Conservation (phyloP, 2,797 vertebrate species). For the Crypturellus tataupa region DNA sequence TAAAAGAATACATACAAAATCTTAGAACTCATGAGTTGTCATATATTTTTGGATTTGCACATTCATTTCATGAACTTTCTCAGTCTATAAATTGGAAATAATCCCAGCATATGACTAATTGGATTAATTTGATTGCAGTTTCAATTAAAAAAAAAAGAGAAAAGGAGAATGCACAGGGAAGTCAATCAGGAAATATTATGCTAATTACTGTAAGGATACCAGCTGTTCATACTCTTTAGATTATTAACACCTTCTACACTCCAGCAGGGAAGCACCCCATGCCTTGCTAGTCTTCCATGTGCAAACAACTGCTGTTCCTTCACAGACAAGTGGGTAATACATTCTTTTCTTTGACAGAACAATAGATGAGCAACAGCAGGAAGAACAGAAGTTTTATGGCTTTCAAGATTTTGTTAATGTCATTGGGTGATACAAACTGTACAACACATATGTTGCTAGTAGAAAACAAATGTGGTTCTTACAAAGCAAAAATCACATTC, state of each 20-base stretch:
- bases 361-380: constrained; percentile 19
- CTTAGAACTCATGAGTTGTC: background rate
- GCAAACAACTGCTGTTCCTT: constrained; percentile 45
- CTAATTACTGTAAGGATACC: constrained; percentile 50
- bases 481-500: constrained; percentile 4
- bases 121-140: background rate
- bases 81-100: constrained; percentile 37
- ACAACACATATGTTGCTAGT: constrained; percentile 21
- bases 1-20: background rate
- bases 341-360: constrained; percentile 39
- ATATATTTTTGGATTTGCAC: constrained; percentile 14
- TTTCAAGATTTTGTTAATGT: constrained; percentile 49
- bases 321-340: background rate
- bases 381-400: constrained; percentile 54
- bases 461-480: constrained; percentile 24
- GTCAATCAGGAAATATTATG: constrained; percentile 56
- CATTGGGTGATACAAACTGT: background rate
- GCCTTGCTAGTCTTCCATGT: background rate
- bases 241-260: constrained; percentile 36
- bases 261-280: constrained; percentile 9
- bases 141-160: background rate
- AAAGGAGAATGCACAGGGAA: background rate
- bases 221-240: constrained; percentile 40
- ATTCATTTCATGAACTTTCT: background rate
- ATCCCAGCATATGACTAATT: constrained; percentile 3